These are phyloP conservation scores for Apocheima hispidaria DNA, from an alignment of 2,888 invertebrate genomes.

Conservation along the genomic window DNA sequence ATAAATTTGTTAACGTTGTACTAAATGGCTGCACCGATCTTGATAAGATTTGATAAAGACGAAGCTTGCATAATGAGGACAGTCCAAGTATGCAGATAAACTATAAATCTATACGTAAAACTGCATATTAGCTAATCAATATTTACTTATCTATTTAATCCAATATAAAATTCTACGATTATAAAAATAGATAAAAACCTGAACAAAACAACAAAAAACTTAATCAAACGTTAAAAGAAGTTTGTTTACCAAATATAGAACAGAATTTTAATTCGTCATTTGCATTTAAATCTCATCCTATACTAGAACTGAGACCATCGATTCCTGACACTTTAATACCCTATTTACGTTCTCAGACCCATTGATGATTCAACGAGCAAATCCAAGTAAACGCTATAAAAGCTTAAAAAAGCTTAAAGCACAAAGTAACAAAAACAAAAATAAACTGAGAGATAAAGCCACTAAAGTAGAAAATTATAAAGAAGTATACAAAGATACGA, in stretches of 20 bases:
- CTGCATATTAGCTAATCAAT: too few relatives aligned
- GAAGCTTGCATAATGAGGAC: too few relatives aligned
- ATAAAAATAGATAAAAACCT: too few relatives aligned
- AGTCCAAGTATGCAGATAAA: too few relatives aligned
- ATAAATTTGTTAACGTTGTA: too few relatives aligned
- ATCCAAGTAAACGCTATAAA: slow-evolving; percentile 60
- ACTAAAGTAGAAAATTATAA: slow-evolving; percentile 34
- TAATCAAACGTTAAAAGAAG: not conserved
- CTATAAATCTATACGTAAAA: too few relatives aligned
- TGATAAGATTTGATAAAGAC: too few relatives aligned
- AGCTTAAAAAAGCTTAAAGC: slow-evolving; percentile 37
- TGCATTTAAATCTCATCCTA: slow-evolving; percentile 30
- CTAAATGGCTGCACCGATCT: too few relatives aligned
- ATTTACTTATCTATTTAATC: too few relatives aligned
- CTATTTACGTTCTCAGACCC: slow-evolving; percentile 47
- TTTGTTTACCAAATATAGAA: slow-evolving; percentile 12
- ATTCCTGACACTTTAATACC: slow-evolving; percentile 45
- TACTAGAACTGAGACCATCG: slow-evolving; percentile 28
- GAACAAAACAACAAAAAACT: not conserved
- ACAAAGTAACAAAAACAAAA: slow-evolving; percentile 19
- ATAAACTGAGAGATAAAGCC: slow-evolving; percentile 22
- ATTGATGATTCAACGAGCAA: slow-evolving; percentile 65
- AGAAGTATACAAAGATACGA: slow-evolving; percentile 40
- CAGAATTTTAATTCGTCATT: slow-evolving; percentile 30
- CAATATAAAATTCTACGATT: too few relatives aligned